phyloP scores from a whole-genome alignment of 2,113 vertebrate genomes.

The Gila orcuttii region DNA sequence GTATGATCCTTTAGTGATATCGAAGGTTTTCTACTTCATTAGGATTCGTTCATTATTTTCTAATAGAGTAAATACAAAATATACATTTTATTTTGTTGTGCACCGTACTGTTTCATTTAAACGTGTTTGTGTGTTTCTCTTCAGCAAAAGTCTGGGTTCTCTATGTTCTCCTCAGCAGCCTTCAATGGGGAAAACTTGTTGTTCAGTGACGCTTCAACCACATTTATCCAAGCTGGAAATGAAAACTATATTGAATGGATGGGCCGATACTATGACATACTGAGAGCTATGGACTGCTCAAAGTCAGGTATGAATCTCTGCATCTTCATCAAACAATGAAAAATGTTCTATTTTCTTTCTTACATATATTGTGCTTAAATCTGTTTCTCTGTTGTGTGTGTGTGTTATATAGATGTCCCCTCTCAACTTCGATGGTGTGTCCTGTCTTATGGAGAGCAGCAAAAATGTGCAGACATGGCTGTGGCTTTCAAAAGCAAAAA shows the following conservation, averaged over 20 bases:
- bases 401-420: constrained; percentile 73
- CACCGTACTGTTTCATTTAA: not conserved
- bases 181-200: constrained; percentile 79
- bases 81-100: not conserved
- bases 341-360: not conserved
- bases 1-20: constrained; percentile 70
- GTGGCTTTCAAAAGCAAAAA: constrained; percentile 74
- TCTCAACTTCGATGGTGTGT: constrained; percentile 87
- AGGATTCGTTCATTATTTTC: not conserved
- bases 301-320: constrained; percentile 72
- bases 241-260: constrained; percentile 86
- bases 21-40: not conserved
- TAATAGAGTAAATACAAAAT: not conserved
- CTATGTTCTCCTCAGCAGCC: constrained; percentile 82
- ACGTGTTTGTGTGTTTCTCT: constrained; percentile 55
- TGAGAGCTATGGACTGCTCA: constrained; percentile 85
- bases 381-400: not conserved
- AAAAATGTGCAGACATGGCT: constrained; percentile 88
- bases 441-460: constrained; percentile 82
- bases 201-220: constrained; percentile 83
- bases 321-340: not conserved
- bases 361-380: not conserved
- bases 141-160: constrained; percentile 76
- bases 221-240: constrained; percentile 68
- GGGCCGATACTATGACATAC: constrained; percentile 79